phyloP scores from a whole-genome alignment of 2,888 invertebrate species.

The Nebria salina region DNA sequence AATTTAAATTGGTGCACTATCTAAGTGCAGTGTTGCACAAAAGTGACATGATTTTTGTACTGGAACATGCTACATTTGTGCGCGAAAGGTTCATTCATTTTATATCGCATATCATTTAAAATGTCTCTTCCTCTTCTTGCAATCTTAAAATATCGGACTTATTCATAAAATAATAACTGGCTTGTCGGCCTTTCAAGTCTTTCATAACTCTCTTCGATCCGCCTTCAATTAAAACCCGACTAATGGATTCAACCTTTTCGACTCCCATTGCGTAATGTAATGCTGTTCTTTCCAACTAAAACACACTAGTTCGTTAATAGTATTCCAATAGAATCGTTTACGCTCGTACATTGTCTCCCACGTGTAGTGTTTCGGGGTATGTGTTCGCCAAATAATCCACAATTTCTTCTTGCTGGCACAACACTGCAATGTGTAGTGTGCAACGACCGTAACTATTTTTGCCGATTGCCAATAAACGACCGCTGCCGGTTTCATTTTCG shows the following conservation, averaged over 20 bases:
- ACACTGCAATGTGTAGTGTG: constrained; percentile 86
- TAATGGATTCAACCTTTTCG: constrained; percentile 82
- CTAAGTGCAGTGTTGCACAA: not conserved
- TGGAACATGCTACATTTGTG: not conserved
- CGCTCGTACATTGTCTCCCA: constrained; percentile 84
- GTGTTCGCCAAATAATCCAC: constrained; percentile 79
- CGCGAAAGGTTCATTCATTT: not conserved
- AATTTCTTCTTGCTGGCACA: constrained; percentile 83
- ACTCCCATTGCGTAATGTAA: constrained; percentile 93
- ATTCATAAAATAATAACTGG: constrained; percentile 92
- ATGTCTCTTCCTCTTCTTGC: constrained; percentile 83
- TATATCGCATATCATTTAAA: constrained; percentile 56
- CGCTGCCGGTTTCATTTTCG: constrained; percentile 65
- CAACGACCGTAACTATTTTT: constrained; percentile 80
- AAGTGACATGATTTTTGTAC: not conserved
- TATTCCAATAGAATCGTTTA: not conserved
- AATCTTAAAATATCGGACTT: constrained; percentile 86
- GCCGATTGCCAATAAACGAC: constrained; percentile 67
- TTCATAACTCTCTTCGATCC: constrained; percentile 86
- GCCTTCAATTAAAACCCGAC: constrained; percentile 80
- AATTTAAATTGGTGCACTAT: not conserved
- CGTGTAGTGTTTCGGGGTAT: constrained; percentile 77
- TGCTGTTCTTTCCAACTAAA: constrained; percentile 85
- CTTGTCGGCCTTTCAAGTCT: constrained; percentile 88
- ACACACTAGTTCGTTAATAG: constrained; percentile 45